These are phyloP conservation scores for Uloborus plumipes DNA, from an alignment of 2,888 invertebrate genomes.

Conservation along the genomic window DNA sequence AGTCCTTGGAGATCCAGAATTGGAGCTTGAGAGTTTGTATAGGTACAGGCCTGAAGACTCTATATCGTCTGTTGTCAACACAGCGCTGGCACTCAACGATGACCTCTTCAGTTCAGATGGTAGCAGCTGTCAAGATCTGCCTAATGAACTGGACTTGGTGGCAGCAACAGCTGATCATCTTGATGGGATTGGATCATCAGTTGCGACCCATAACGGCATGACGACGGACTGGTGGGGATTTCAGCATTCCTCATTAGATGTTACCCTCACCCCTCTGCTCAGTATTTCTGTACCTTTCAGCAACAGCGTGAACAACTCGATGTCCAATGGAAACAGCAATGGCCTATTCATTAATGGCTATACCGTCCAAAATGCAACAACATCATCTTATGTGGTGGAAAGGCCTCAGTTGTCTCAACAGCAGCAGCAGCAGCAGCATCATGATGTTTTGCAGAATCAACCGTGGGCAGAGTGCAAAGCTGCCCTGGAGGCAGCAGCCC, in stretches of 20 bases:
- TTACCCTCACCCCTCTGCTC: conserved; percentile 61
- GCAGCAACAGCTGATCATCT: conserved; percentile 28
- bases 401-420: conserved; percentile 8
- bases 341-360: conserved; percentile 37
- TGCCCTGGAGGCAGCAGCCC: conserved; percentile 66
- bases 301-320: conserved; percentile 6
- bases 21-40: conserved; percentile 64
- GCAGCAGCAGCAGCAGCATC: conserved; percentile 28
- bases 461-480: conserved; percentile 67
- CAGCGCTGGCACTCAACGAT: conserved; percentile 58
- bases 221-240: conserved; percentile 65
- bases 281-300: conserved; percentile 64
- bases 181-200: conserved; percentile 20
- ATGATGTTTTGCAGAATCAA: conserved; percentile 55
- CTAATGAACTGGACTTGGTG: conserved; percentile 58
- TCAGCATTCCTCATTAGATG: conserved; percentile 52
- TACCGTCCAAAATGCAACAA: conserved; percentile 11
- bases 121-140: conserved; percentile 53
- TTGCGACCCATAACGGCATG: conserved; percentile 10
- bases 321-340: conserved; percentile 29
- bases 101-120: conserved; percentile 63
- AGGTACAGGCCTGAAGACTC: conserved; percentile 63
- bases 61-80: conserved; percentile 61
- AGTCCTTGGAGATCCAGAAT: conserved; percentile 65
- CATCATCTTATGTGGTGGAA: conserved; percentile 37